Percentiles rank a stretch among this genome's conserved stretches.
phyloP scores from a whole-genome alignment of 2,113 vertebrate genomes.

The Chaetodon auriga region DNA sequence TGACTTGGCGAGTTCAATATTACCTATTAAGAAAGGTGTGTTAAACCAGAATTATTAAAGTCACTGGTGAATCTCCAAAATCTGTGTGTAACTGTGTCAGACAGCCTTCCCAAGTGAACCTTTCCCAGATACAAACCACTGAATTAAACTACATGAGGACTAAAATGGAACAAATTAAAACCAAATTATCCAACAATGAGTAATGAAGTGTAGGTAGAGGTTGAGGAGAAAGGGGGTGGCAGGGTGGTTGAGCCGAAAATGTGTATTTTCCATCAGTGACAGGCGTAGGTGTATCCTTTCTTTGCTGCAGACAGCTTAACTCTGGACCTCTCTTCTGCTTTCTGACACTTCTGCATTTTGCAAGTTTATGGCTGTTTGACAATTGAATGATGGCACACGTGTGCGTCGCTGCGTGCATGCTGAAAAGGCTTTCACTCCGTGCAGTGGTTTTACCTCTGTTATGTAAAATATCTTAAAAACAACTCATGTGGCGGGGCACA shows the following conservation, averaged over 20 bases:
- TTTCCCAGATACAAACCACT: conserved; percentile 6
- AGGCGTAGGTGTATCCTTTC: conserved; percentile 13
- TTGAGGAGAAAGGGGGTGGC: neutral
- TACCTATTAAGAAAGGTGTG: too few species aligned
- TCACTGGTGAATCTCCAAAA: neutral
- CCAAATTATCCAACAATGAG: conserved; percentile 15
- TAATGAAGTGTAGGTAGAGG: conserved; percentile 11
- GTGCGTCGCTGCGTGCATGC: neutral
- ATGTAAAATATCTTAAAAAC: neutral
- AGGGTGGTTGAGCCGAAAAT: neutral
- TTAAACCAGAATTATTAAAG: neutral
- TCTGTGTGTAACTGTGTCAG: neutral
- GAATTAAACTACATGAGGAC: conserved; percentile 10
- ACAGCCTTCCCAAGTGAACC: neutral
- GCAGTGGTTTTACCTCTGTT: neutral
- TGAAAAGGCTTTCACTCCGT: neutral
- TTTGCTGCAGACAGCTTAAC: conserved; percentile 22
- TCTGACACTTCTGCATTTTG: conserved; percentile 34
- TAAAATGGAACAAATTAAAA: conserved; percentile 27
- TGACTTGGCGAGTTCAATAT: too few species aligned
- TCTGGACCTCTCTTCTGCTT: conserved; percentile 38
- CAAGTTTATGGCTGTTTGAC: conserved; percentile 38
- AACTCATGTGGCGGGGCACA: neutral
- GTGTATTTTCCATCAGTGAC: conserved; percentile 13
- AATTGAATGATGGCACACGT: conserved; percentile 43